Conservation (phyloP, 2,888 invertebrate genomes). For the Thysanoteuthis rhombus region DNA sequence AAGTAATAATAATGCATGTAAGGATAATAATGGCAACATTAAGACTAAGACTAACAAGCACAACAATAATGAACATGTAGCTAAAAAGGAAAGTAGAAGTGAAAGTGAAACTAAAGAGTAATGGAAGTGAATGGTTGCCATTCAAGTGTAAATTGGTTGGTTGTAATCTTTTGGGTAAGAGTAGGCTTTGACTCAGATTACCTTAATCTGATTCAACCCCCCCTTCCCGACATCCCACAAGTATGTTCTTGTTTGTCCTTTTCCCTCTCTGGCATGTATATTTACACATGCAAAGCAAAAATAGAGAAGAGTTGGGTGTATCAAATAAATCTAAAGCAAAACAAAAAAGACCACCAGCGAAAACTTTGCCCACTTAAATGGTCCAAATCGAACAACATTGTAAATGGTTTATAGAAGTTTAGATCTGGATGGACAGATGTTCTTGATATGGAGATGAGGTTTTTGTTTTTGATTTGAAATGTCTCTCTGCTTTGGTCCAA, state of each 20-base stretch:
- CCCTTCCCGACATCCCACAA: background rate
- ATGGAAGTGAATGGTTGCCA: background rate
- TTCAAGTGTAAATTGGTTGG: slow-evolving; percentile 12
- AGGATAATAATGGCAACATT: background rate
- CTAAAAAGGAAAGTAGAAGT: background rate
- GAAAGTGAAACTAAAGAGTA: background rate
- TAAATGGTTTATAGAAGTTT: background rate
- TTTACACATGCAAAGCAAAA: background rate
- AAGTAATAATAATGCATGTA: background rate
- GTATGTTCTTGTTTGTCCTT: too few species aligned
- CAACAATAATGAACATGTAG: too few species aligned
- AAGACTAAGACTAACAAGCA: too few species aligned
- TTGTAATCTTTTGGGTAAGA: background rate
- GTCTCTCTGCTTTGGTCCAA: background rate
- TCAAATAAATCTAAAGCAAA: background rate
- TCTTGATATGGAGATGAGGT: background rate
- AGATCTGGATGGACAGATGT: background rate
- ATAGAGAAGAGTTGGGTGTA: background rate
- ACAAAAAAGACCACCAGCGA: background rate
- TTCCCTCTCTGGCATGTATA: background rate
- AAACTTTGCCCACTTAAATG: background rate
- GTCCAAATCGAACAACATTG: background rate
- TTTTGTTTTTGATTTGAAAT: background rate
- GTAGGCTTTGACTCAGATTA: background rate
- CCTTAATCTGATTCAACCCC: background rate